These are phyloP conservation scores for Cynaeus angustus DNA, from an alignment of 2,888 invertebrate species.

Conservation along the genomic window DNA sequence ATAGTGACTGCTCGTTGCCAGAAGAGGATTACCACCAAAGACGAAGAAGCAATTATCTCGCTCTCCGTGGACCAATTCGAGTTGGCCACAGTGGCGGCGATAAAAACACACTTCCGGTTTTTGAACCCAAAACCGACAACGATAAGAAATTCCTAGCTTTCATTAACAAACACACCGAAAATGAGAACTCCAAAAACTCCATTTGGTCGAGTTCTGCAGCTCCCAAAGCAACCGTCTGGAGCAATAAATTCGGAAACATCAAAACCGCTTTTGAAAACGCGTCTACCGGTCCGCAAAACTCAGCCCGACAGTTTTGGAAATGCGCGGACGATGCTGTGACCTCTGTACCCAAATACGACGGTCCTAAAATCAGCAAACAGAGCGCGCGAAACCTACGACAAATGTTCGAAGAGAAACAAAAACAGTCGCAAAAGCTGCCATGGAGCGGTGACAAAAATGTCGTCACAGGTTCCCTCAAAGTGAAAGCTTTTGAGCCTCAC, in stretches of 20 bases:
- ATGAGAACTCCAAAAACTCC: conserved; percentile 55
- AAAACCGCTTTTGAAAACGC: conserved; percentile 86
- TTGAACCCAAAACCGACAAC: conserved; percentile 88
- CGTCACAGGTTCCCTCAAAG: conserved; percentile 69
- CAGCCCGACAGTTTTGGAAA: conserved; percentile 79
- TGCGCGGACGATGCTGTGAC: conserved; percentile 73
- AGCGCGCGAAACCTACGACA: conserved; percentile 67
- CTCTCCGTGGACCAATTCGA: conserved; percentile 76
- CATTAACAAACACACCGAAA: conserved; percentile 83
- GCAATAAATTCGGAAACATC: conserved; percentile 86
- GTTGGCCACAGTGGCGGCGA: conserved; percentile 71
- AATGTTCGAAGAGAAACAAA: conserved; percentile 70
- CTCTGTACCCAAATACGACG: conserved; percentile 63
- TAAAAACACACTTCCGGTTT: conserved; percentile 74
- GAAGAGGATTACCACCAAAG: conserved; percentile 65
- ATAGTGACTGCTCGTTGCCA: conserved; percentile 64
- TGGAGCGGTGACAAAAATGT: conserved; percentile 71
- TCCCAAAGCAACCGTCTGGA: conserved; percentile 78
- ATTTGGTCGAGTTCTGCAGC: conserved; percentile 61
- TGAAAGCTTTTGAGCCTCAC: conserved; percentile 63
- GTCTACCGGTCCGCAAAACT: conserved; percentile 71
- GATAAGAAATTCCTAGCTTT: conserved; percentile 90
- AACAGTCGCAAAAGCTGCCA: conserved; percentile 67
- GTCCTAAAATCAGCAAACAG: conserved; percentile 68
- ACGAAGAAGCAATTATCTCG: conserved; percentile 69